These are phyloP conservation scores for Lonchura striata DNA, from an alignment of 2,113 vertebrate species.

Conservation along the genomic window DNA sequence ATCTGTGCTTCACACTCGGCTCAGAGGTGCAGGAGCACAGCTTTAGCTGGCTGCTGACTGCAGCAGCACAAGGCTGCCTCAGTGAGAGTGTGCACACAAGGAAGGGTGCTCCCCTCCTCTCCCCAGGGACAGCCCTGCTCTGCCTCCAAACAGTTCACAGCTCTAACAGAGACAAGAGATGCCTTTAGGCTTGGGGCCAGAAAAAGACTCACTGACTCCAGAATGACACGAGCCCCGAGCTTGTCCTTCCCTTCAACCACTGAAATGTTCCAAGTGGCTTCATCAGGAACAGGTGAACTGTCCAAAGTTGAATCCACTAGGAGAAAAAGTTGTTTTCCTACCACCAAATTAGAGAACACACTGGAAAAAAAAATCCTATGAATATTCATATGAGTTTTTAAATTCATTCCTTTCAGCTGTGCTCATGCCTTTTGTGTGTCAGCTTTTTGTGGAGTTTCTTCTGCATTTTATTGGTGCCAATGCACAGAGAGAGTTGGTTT, in stretches of 20 bases:
- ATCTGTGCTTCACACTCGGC: accelerated
- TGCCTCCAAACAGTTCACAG: not conserved
- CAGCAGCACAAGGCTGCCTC: not conserved
- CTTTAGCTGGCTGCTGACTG: not conserved
- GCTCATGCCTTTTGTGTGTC: conserved; percentile 29
- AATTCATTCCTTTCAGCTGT: conserved; percentile 42
- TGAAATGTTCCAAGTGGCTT: not conserved
- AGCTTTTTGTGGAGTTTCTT: conserved; percentile 25
- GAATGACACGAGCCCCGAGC: not conserved
- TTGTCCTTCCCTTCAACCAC: not conserved
- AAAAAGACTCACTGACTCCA: not conserved
- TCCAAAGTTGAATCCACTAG: not conserved
- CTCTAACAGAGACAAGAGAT: accelerated
- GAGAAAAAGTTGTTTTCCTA: not conserved
- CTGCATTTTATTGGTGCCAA: not conserved
- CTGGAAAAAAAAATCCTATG: not conserved
- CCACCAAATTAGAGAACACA: not conserved
- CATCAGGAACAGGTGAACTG: not conserved
- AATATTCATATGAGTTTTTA: conserved; percentile 54
- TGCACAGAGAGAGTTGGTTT: conserved; percentile 25
- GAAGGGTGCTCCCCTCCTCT: not conserved
- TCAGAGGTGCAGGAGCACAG: not conserved
- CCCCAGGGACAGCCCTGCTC: not conserved
- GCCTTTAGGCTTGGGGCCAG: not conserved
- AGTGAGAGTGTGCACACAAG: accelerated